These are phyloP conservation scores for Sebastes ruberrimus DNA, from an alignment of 2,797 vertebrate species.

Conservation along the genomic window DNA sequence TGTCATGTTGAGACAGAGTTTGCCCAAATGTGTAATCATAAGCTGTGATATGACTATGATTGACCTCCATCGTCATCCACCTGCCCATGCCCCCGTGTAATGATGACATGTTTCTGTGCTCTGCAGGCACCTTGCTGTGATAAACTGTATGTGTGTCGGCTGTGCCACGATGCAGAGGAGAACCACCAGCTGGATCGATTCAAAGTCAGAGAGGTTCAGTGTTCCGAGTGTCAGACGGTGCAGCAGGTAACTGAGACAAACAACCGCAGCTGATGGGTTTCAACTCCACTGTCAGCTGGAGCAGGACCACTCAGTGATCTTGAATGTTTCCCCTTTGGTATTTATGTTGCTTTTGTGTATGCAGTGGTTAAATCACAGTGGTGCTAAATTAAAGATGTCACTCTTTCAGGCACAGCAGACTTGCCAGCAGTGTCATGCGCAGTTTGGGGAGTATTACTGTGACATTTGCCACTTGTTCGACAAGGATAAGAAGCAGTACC, in stretches of 20 bases:
- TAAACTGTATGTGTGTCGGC: slow-evolving; percentile 91
- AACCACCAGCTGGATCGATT: slow-evolving; percentile 92
- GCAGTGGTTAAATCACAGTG: not conserved
- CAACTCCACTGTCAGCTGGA: not conserved
- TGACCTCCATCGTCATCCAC: not conserved
- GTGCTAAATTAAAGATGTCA: not conserved
- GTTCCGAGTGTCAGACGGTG: slow-evolving; percentile 83
- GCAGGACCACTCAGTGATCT: not conserved
- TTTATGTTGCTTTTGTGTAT: not conserved
- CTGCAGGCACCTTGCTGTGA: slow-evolving; percentile 92
- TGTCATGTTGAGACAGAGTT: not conserved
- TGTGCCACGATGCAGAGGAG: slow-evolving; percentile 92
- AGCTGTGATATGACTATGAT: not conserved
- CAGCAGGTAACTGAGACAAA: slow-evolving; percentile 83
- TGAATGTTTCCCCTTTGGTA: not conserved
- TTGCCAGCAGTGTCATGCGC: slow-evolving; percentile 86
- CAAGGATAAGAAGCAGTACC: slow-evolving; percentile 94
- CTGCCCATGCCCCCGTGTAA: not conserved
- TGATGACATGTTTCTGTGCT: not conserved
- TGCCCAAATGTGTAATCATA: not conserved
- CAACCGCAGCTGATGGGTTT: not conserved
- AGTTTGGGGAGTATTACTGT: slow-evolving; percentile 96
- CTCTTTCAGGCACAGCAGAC: slow-evolving; percentile 83
- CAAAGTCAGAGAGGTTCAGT: slow-evolving; percentile 90
- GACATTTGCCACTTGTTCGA: slow-evolving; percentile 93